These are phyloP conservation scores for Kuschelorhynchus macadamiae DNA, from an alignment of 2,888 invertebrate genomes.

Conservation along the genomic window DNA sequence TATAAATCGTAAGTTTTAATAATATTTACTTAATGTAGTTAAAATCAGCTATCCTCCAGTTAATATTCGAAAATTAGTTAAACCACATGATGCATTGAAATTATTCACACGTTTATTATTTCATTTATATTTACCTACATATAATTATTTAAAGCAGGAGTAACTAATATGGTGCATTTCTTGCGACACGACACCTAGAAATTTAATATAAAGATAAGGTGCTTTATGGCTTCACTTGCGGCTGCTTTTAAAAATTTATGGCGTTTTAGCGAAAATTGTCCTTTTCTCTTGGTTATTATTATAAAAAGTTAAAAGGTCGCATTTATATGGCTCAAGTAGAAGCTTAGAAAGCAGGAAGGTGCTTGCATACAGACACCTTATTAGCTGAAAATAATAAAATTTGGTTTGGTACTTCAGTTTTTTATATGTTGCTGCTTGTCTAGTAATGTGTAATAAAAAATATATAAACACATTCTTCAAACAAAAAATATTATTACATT, in stretches of 20 bases:
- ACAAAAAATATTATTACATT: too few relatives aligned
- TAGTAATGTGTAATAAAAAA: too few relatives aligned
- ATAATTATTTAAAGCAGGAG: too few relatives aligned
- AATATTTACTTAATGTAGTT: too few relatives aligned
- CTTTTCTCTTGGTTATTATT: slow-evolving; percentile 44
- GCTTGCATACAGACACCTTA: slow-evolving; percentile 22
- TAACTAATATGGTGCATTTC: slow-evolving; percentile 32
- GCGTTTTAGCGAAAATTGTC: slow-evolving; percentile 46
- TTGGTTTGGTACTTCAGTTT: background rate
- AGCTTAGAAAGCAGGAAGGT: slow-evolving; percentile 32
- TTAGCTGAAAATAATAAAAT: slow-evolving; percentile 38
- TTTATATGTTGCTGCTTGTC: too few relatives aligned
- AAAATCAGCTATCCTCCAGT: too few relatives aligned
- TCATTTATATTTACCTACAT: too few relatives aligned
- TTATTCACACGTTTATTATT: too few relatives aligned
- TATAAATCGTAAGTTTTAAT: too few relatives aligned
- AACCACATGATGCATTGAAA: too few relatives aligned
- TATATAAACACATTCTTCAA: too few relatives aligned
- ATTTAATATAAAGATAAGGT: slow-evolving; percentile 48
- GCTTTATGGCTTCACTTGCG: slow-evolving; percentile 39
- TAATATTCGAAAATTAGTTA: too few relatives aligned
- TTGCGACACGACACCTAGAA: slow-evolving; percentile 25
- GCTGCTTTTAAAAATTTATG: slow-evolving; percentile 44
- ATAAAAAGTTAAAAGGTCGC: slow-evolving; percentile 45
- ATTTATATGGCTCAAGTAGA: slow-evolving; percentile 44